Conservation (phyloP, 2,888 invertebrate species). For the Sinohyriopsis cumingii region DNA sequence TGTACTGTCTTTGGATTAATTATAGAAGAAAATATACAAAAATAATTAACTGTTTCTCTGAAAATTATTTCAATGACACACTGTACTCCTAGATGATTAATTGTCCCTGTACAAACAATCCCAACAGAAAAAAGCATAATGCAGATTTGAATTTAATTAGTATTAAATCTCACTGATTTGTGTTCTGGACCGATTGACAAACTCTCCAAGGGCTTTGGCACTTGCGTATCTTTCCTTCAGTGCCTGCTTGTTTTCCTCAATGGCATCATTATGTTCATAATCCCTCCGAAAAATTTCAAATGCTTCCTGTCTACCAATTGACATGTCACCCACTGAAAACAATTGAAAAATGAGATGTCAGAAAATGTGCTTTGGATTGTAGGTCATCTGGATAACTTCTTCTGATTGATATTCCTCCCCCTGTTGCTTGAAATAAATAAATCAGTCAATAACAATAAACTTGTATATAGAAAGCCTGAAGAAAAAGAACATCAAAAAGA, state of each 20-base stretch:
- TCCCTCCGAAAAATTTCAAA: constrained; percentile 70
- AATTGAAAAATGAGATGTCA: neutral
- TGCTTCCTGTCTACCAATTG: constrained; percentile 70
- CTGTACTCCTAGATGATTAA: neutral
- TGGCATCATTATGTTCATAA: constrained; percentile 61
- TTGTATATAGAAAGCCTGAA: too few relatives aligned
- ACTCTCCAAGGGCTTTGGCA: constrained; percentile 69
- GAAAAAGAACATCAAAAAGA: too few relatives aligned
- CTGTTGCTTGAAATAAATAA: too few relatives aligned
- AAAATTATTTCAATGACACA: neutral
- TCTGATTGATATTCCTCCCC: too few relatives aligned
- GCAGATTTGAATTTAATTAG: neutral
- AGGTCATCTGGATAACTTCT: too few relatives aligned
- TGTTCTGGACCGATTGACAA: constrained; percentile 64
- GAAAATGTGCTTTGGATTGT: neutral
- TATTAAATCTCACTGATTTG: constrained; percentile 63
- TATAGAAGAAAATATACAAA: neutral
- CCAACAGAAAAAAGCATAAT: too few relatives aligned
- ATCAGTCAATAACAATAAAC: too few relatives aligned
- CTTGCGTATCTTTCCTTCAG: constrained; percentile 67
- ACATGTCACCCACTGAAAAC: constrained; percentile 69
- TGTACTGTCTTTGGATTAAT: neutral
- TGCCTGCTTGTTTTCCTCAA: constrained; percentile 67
- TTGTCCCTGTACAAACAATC: too few relatives aligned
- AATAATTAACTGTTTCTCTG: neutral